Evolutionary conservation across 2,888 invertebrate species (phyloP), one percentile per base, ranked within the genome.

Genomic region (Stramonita haemastoma): DNA sequence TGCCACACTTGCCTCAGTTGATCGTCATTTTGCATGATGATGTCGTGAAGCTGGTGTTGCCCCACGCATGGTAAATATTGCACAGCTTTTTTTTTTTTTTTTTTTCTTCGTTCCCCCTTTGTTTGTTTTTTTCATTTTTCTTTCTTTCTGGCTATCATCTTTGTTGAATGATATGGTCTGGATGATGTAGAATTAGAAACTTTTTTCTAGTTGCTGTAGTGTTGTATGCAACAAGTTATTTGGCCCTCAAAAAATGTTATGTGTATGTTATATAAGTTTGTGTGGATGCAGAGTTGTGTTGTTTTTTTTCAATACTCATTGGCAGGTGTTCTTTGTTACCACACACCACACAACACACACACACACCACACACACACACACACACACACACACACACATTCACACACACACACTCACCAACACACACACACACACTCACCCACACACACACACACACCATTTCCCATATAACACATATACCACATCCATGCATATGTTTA

Each of bases 41-140:
- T 87, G 73, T 87, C 73, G 34, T 87, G 73, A 77, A 73, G 86
- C 29, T 70, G 87, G 81, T 86, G 66, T 87, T 87, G 36, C 87
- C 26, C 66, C 87, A 32, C 29, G 70, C 73, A 73, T 73, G 87
- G 87, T 87, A 87, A 87, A 87, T 87, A 87, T 87, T 22, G 22
- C 87, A 29, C 73, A n/a, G 66, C 87, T n/a, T 46, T 73, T 73
- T 73, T 17, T 36, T 26, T 34, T 19, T 70, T 46, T 70, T 32
- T 29, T 36, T 22, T 34, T 86, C 34, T 26, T 66, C 32, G 6
- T 57, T 66, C n/a, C 57, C 6, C 29, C 22, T n/a, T 77, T 86
- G n/a, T 26, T 13, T 34, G 46, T 84, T 36, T 5, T 36, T 87
- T 36, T 6, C 26, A 26, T 87, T 36, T 66, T 73, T 73, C n/a